Evolutionary conservation across 2,113 vertebrate species (phyloP).

Genomic region (Campylorhamphus procurvoides): DNA sequence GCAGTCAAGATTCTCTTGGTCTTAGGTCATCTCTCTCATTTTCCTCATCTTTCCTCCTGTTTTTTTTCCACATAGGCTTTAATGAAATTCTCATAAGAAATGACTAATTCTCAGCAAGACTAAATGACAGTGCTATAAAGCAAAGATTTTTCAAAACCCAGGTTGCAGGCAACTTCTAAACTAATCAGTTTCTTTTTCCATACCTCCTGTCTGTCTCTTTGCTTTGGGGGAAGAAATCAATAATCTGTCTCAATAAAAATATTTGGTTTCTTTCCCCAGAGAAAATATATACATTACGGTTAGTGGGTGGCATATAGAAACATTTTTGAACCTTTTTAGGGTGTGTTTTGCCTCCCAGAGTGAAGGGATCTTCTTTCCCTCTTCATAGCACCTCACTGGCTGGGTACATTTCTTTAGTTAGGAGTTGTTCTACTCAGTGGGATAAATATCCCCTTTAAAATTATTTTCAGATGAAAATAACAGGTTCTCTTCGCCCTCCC

Average conservation of each 20-base stretch:
- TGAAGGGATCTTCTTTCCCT: conserved; percentile 2
- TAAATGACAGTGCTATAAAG: not conserved
- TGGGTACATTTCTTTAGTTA: conserved; percentile 34
- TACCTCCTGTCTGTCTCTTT: not conserved
- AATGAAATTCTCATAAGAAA: not conserved
- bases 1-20: not conserved
- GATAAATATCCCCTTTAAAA: conserved; percentile 12
- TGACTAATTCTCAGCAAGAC: not conserved
- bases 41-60: not conserved
- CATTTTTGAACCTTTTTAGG: not conserved
- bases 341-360: not conserved
- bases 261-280: not conserved
- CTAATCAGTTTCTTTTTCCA: not conserved
- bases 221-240: not conserved
- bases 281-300: not conserved
- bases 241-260: not conserved
- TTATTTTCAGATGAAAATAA: conserved; percentile 44
- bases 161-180: not conserved
- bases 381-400: not conserved
- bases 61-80: not conserved
- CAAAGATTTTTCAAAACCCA: not conserved
- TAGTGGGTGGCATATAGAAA: not conserved
- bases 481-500: not conserved
- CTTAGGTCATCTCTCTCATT: not conserved
- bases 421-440: not conserved